Base-by-base conservation (phyloP, 2,113 vertebrate genomes). In the Cinclus mexicanus region DNA sequence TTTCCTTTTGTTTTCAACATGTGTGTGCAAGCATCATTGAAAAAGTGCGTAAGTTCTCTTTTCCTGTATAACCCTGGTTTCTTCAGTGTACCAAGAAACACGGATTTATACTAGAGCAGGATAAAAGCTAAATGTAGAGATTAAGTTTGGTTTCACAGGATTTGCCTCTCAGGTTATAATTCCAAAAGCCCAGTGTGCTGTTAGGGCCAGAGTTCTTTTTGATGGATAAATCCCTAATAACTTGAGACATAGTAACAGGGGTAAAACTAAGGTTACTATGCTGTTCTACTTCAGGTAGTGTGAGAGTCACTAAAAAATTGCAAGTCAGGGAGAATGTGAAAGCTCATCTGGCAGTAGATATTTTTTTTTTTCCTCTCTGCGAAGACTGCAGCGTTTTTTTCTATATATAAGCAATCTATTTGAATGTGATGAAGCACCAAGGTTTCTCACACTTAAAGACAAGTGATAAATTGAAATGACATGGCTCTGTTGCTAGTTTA, bases 381-480 rank as follows among this genome's bases (percentile, higher is more conserved):
- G 65, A 94, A 93, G 33, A 70, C 42, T 77, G 41, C 50, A 83
- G 42, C 18, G 74, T 87, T 94, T 93, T 93, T 89, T 89, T 83
- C 61, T 89, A 39, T 52, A 88, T 75, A 86, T 75, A 87, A 83
- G 46, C 70, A 85, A 94, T 50, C 61, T 72, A 90, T 57, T 42
- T 39, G 63, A 85, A 83, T 59, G 55, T 89, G 78, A 83, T 80
- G 68, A 94, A 93, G 49, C 89, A 72, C 35, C 56, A 85, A 74
- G 87, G 75, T 91, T 95, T 96, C 87, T 83, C 67, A 94, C 46
- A 74, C 78, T 89, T 95, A 89, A 94, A 83, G 81, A 82, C 50
- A 91, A 91, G 87, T 86, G 84, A 90, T 83, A 95, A 94, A 93
- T 88, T 88, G 59, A 95, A 95, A 88, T 90, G 59, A 77, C 91